These are phyloP conservation scores for Oreortyx pictus DNA, from an alignment of 2,797 vertebrate genomes.

Conservation along the genomic window DNA sequence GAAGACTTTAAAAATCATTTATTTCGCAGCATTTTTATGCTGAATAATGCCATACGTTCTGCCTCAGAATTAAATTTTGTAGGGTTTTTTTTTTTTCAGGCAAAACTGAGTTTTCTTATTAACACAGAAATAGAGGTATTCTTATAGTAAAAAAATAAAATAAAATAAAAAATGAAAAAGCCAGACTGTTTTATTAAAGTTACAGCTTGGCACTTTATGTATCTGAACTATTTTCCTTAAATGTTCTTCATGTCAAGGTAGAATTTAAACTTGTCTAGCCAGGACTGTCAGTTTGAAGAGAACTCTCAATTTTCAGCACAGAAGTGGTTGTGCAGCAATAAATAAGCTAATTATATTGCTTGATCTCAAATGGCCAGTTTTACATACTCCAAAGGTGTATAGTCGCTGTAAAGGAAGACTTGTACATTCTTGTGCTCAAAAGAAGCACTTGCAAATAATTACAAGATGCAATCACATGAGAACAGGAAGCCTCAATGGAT, in stretches of 20 bases:
- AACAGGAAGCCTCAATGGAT: neutral
- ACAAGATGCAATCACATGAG: neutral
- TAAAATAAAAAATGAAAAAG: too few species aligned
- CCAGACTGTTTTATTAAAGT: neutral
- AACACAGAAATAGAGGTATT: neutral
- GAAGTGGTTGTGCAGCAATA: neutral
- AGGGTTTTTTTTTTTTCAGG: neutral
- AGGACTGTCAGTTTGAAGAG: neutral
- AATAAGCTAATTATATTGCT: neutral
- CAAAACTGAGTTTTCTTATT: neutral
- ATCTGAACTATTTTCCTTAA: neutral
- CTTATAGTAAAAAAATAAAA: neutral
- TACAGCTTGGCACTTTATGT: neutral
- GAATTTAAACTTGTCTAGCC: neutral
- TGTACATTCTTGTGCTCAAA: neutral
- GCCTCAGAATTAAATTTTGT: neutral
- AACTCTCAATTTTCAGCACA: neutral
- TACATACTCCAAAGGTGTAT: neutral
- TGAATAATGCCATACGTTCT: neutral
- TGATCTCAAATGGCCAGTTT: neutral
- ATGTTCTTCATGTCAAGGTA: neutral
- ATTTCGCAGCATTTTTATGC: neutral
- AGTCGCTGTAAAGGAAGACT: neutral
- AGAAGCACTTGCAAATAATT: neutral
- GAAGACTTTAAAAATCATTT: neutral